Evolutionary conservation across 2,113 vertebrate genomes (phyloP).

Genomic region (Coptodon bakossiorum): DNA sequence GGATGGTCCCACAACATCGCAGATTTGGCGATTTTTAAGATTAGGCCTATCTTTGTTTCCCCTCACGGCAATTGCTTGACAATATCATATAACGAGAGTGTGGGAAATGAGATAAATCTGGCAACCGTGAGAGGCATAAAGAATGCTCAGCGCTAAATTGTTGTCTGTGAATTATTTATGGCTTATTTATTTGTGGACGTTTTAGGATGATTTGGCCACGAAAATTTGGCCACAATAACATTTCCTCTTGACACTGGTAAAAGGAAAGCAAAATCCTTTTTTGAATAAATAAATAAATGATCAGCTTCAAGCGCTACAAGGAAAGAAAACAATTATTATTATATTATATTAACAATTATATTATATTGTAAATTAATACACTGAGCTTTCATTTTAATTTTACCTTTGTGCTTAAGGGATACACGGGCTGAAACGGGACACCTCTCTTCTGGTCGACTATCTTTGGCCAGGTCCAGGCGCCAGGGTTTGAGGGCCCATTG

Average conservation of each 20-base stretch:
- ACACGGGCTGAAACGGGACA: constrained; percentile 53
- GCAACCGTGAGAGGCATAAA: not conserved
- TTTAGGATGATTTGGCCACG: not conserved
- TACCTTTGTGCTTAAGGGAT: constrained; percentile 6
- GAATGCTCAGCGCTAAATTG: not conserved
- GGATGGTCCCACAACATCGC: not conserved
- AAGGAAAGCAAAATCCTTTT: not conserved
- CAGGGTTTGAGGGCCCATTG: constrained; percentile 67
- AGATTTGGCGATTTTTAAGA: constrained; percentile 30
- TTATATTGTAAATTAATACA: not conserved
- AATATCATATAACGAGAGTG: constrained; percentile 29
- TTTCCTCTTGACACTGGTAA: not conserved
- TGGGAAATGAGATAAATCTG: constrained; percentile 28
- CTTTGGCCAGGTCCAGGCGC: constrained; percentile 71
- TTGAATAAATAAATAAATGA: not conserved
- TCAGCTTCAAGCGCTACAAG: not conserved
- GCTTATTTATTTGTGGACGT: not conserved
- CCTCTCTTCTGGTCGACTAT: constrained; percentile 44
- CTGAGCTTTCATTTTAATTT: not conserved
- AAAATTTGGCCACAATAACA: not conserved
- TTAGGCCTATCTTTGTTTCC: constrained; percentile 53
- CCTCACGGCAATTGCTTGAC: constrained; percentile 30
- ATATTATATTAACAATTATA: not conserved
- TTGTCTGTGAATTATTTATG: not conserved
- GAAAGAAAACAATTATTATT: not conserved